Base-by-base conservation (phyloP, 1,140 invertebrate species). In the Reticulitermes speratus region DNA sequence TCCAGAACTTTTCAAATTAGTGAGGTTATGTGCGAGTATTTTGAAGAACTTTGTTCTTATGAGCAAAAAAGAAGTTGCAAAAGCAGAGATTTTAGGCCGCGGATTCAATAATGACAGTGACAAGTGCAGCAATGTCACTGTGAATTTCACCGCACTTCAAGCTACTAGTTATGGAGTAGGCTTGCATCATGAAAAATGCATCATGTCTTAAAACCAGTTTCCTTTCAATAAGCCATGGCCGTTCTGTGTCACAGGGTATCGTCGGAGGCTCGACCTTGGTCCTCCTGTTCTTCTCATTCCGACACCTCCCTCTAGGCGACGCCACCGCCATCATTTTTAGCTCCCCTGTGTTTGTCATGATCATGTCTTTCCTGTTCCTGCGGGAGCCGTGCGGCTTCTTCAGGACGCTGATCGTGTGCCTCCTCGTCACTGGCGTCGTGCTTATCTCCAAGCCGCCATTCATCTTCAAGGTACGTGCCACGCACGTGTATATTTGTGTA, bases 251-350 rank as follows among this genome's bases (percentile, higher is more conserved):
- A 75, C 87, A 93, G 91, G 92, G 92, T 21, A 52, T 92, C 30
- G 91, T 93, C n/a, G 92, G 92, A 5, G 92, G 92, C 32, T 89
- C 91, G 85, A 93, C 92, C 0, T 86, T 93, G 12, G 91, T 91
- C 9, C 87, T 93, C 38, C 88, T 93, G 8, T 94, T 92, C 89
- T 93, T 91, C 87, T 92, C 93, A 85, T 92, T 94, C 86, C 90
- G 92, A 55, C 91, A 92, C 87, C 88, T 94, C 38, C 92, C 93
- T 14, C 86, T 94, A 44, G 93, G 93, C 6, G 92, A 94, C 90
- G 93, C 93, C 19, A 93, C 93, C 3, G 92, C 93, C 8, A 94
- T 94, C 30, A 93, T 94, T 87, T 92, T 94, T 87, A 93, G 92
- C 88, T 93, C 92, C 55, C 93, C 93, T 19, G 92, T 93, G 0